A percentile compares a stretch with the other conserved stretches of the same genome.
Evolutionary conservation across 2,797 vertebrate species (phyloP).

Genomic region (Coregonus suidteri): DNA sequence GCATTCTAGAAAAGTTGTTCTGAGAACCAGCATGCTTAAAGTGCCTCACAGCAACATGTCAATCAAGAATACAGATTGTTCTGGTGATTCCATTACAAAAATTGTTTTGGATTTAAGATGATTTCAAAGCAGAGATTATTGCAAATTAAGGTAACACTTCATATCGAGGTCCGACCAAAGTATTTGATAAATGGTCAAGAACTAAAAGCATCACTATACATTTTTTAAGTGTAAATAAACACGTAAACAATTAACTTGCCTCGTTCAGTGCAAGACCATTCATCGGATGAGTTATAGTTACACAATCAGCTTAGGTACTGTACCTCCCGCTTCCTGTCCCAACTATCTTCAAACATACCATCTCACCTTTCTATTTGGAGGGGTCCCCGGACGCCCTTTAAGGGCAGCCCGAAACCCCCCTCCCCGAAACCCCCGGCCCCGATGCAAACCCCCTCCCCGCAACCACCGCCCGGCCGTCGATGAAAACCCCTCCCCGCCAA

Average conservation of each 20-base stretch:
- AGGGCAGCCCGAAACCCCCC: slow-evolving; percentile 63
- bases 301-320: slow-evolving; percentile 17
- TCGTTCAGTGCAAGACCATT: slow-evolving; percentile 40
- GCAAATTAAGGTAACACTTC: too few relatives aligned
- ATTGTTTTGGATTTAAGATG: too few relatives aligned
- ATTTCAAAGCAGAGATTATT: too few relatives aligned
- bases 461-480: slow-evolving; percentile 63
- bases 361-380: slow-evolving; percentile 50
- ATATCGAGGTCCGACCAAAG: too few relatives aligned
- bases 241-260: neutral
- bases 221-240: neutral
- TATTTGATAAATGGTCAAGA: too few relatives aligned
- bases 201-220: neutral
- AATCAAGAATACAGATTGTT: too few relatives aligned
- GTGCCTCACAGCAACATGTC: too few relatives aligned
- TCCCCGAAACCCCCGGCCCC: slow-evolving; percentile 61
- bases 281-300: slow-evolving; percentile 50
- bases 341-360: slow-evolving; percentile 41
- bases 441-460: slow-evolving; percentile 57
- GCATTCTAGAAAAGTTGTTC: too few relatives aligned
- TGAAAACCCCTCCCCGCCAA: slow-evolving; percentile 63
- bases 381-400: slow-evolving; percentile 58
- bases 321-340: neutral
- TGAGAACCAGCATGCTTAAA: too few relatives aligned
- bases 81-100: too few relatives aligned